Conservation (phyloP, 2,888 invertebrate genomes). For the Apodemia duryi region DNA sequence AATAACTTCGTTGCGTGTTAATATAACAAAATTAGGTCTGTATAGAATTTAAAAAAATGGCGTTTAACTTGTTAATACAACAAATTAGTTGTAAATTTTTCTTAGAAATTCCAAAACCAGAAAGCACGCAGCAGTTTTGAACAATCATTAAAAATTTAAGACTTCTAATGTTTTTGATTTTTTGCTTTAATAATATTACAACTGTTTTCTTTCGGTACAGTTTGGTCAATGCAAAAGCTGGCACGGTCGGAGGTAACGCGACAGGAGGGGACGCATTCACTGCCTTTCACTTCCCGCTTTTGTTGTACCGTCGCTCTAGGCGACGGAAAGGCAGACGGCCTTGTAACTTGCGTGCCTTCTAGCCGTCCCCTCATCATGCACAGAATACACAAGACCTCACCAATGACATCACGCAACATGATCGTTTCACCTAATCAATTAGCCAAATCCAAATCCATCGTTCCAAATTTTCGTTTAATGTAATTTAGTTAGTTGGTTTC, state of each 20-base stretch:
- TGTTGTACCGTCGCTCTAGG: conserved; percentile 68
- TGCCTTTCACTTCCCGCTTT: conserved; percentile 79
- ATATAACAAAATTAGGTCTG: no score
- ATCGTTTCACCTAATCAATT: conserved; percentile 33
- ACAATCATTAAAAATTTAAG: no score
- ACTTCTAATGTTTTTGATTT: no score
- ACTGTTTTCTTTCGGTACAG: conserved; percentile 25
- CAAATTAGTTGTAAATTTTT: no score
- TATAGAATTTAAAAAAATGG: no score
- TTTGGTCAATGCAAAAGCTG: conserved; percentile 35
- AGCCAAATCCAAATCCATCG: conserved; percentile 32
- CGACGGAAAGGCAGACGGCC: conserved; percentile 72
- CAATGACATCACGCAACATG: conserved; percentile 39
- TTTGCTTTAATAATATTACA: not conserved
- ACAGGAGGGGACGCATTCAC: conserved; percentile 72
- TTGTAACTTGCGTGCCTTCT: conserved; percentile 66
- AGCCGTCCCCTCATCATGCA: conserved; percentile 62
- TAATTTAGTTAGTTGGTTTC: conserved; percentile 21
- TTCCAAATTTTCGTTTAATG: not conserved
- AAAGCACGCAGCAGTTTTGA: no score
- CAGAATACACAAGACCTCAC: conserved; percentile 28
- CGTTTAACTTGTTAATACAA: no score
- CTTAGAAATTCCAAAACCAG: no score
- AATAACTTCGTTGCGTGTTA: no score
- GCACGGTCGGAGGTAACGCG: conserved; percentile 42